Percentiles rank a stretch among this genome's conserved stretches.
phyloP scores from a whole-genome alignment of 1,140 invertebrate genomes.

The Cyclina sinensis region DNA sequence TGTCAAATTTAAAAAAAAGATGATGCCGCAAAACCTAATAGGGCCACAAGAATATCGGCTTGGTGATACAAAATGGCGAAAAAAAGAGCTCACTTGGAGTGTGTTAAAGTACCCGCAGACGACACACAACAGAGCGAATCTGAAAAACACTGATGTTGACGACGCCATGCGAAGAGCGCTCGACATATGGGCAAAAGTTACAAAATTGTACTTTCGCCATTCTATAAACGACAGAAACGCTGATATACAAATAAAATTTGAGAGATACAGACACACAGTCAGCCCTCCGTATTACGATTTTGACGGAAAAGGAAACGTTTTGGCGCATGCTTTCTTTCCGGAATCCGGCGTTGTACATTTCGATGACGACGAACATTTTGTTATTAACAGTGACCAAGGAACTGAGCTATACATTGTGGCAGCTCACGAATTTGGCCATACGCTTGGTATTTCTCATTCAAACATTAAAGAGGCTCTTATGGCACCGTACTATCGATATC shows the following conservation, averaged over 20 bases:
- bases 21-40: slow-evolving; percentile 44
- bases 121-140: background rate
- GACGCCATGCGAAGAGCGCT: slow-evolving; percentile 58
- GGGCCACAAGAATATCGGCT: slow-evolving; percentile 36
- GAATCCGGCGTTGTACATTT: slow-evolving; percentile 92
- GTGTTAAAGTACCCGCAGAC: slow-evolving; percentile 34
- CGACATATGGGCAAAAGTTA: slow-evolving; percentile 51
- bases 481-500: slow-evolving; percentile 60
- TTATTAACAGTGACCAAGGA: slow-evolving; percentile 15
- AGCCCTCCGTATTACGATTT: slow-evolving; percentile 55
- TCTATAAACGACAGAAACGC: background rate
- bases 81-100: slow-evolving; percentile 40
- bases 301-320: slow-evolving; percentile 88
- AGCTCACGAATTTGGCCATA: slow-evolving; percentile 69
- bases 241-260: slow-evolving; percentile 56
- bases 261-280: background rate
- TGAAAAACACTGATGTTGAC: slow-evolving; percentile 11
- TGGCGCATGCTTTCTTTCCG: slow-evolving; percentile 97
- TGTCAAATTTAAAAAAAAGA: slow-evolving; percentile 35
- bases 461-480: slow-evolving; percentile 54
- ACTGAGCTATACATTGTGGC: slow-evolving; percentile 51
- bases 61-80: slow-evolving; percentile 41
- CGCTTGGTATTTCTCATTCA: slow-evolving; percentile 63
- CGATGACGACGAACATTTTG: slow-evolving; percentile 87
- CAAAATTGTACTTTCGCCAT: slow-evolving; percentile 14